A percentile compares a stretch with the other conserved stretches of the same genome.
Conservation (phyloP, 1,140 invertebrate species). For the Glossosoma conforme region DNA sequence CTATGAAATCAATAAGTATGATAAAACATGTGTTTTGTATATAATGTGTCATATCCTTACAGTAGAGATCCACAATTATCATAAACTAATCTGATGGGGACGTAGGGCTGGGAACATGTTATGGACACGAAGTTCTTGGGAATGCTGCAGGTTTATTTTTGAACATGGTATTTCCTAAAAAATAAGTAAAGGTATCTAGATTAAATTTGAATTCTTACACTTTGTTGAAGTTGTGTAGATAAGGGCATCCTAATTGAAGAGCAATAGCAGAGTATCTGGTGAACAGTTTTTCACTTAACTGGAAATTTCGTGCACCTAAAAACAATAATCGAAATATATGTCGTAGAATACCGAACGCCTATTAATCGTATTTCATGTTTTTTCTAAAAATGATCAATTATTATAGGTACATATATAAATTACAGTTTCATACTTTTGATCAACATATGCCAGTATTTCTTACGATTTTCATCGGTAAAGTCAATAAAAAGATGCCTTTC, state of each 20-base stretch:
- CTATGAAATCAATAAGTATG: slow-evolving; percentile 37
- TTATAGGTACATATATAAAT: background rate
- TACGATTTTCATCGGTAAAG: background rate
- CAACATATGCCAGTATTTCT: background rate
- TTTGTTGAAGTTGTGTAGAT: slow-evolving; percentile 61
- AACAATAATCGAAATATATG: slow-evolving; percentile 15
- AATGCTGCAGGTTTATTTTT: no score
- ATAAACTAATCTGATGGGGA: no score
- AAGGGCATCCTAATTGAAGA: slow-evolving; percentile 66
- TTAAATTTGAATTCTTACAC: no score
- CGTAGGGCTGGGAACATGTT: no score
- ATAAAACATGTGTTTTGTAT: background rate
- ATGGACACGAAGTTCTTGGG: no score
- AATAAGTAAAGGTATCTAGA: no score
- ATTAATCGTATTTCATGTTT: background rate
- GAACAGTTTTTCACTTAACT: slow-evolving; percentile 66
- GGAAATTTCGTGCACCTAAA: slow-evolving; percentile 61
- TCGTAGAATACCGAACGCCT: background rate
- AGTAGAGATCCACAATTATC: no score
- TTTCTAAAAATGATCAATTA: background rate
- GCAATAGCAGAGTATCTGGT: slow-evolving; percentile 69
- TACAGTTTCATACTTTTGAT: background rate
- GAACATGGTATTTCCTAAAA: no score
- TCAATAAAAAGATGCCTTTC: background rate
- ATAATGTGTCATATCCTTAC: no score